Percentiles rank a stretch among this genome's conserved stretches.
phyloP scores from a whole-genome alignment of 2,113 vertebrate species.

The Hylia prasina region DNA sequence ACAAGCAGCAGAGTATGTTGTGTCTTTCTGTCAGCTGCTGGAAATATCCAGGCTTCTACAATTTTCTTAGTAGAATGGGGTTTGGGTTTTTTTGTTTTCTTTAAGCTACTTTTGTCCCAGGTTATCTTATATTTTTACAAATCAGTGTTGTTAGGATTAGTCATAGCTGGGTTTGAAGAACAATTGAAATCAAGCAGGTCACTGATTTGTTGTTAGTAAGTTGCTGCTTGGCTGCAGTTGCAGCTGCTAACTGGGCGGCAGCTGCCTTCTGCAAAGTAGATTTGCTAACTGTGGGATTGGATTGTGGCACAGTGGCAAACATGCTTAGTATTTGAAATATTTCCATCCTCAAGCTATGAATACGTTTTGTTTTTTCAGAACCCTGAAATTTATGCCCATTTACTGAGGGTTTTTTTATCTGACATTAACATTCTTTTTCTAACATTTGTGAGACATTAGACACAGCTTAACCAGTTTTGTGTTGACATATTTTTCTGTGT shows the following conservation, averaged over 20 bases:
- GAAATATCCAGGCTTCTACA: background rate
- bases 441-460: background rate
- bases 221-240: background rate
- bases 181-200: background rate
- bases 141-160: background rate
- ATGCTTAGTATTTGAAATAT: background rate
- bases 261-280: background rate
- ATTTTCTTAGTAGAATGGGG: background rate
- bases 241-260: background rate
- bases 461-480: background rate
- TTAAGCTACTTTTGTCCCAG: background rate
- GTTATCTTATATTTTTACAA: background rate
- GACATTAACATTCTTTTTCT: background rate
- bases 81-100: background rate
- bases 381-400: background rate
- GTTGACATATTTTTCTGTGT: background rate
- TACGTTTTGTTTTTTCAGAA: background rate
- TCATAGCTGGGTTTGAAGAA: background rate
- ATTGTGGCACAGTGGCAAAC: background rate
- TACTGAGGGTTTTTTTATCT: background rate
- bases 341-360: background rate
- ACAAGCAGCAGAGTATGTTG: background rate
- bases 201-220: background rate
- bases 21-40: background rate
- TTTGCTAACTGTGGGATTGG: background rate